These are phyloP conservation scores for Oscheius sp. DNA, from an alignment of 2,888 invertebrate genomes.

Conservation along the genomic window DNA sequence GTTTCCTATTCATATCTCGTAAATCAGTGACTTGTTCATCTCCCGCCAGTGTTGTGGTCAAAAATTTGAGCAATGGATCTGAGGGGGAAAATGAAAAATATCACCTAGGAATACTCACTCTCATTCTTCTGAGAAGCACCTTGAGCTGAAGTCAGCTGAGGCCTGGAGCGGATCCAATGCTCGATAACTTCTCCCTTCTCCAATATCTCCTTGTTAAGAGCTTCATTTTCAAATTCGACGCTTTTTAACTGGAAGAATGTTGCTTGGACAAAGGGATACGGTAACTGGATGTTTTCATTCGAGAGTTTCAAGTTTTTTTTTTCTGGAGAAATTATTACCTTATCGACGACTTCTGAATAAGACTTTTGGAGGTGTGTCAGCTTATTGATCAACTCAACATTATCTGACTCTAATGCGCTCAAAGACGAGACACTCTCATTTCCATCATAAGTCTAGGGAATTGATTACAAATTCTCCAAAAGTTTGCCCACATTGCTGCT, in stretches of 20 bases:
- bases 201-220: constrained; percentile 40
- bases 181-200: constrained; percentile 54
- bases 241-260: constrained; percentile 29
- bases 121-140: constrained; percentile 32
- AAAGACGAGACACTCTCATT: constrained; percentile 58
- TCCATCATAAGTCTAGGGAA: constrained; percentile 46
- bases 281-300: too few species aligned
- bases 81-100: neutral
- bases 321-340: constrained; percentile 62
- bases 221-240: constrained; percentile 45
- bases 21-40: constrained; percentile 42
- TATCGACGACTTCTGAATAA: constrained; percentile 73
- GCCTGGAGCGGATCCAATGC: constrained; percentile 41
- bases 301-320: constrained; percentile 42
- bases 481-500: constrained; percentile 41
- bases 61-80: constrained; percentile 38
- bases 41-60: constrained; percentile 39
- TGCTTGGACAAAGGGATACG: constrained; percentile 11
- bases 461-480: neutral
- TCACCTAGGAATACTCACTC: neutral
- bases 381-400: constrained; percentile 71
- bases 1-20: constrained; percentile 55
- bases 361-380: constrained; percentile 72
- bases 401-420: constrained; percentile 71
- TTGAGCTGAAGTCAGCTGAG: neutral